Evolutionary conservation across 2,888 invertebrate species (phyloP).

Genomic region (Caenorhabditis sinica): DNA sequence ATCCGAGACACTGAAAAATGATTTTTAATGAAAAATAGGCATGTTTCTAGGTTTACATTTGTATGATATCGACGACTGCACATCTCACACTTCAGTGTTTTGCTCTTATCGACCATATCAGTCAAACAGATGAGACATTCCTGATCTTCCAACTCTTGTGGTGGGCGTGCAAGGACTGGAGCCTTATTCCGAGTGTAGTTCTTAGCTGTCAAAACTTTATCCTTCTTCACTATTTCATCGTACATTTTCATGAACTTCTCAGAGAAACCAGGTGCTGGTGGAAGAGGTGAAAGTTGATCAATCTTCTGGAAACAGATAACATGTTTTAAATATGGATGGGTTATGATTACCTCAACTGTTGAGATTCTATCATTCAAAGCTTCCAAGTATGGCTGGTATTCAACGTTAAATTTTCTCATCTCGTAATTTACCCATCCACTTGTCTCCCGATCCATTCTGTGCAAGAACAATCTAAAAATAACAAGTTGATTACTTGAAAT

Average conservation of each 20-base stretch:
- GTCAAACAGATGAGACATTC: slow-evolving; percentile 16
- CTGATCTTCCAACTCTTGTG: slow-evolving; percentile 2
- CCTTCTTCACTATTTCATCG: not conserved
- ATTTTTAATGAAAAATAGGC: not conserved
- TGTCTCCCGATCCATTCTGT: too few species aligned
- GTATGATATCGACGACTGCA: slow-evolving; percentile 12
- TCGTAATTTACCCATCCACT: not conserved
- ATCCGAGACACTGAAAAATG: not conserved
- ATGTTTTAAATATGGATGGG: not conserved
- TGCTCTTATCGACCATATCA: not conserved
- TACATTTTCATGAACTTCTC: not conserved
- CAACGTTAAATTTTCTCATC: not conserved
- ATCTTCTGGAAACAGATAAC: not conserved
- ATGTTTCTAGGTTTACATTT: not conserved
- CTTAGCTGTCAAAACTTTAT: not conserved
- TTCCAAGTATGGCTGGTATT: not conserved
- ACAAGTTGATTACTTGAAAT: too few species aligned
- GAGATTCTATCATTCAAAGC: not conserved
- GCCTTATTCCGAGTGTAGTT: not conserved
- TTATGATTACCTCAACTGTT: not conserved
- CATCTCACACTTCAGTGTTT: not conserved
- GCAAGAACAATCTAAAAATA: not conserved
- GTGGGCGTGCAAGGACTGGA: not conserved
- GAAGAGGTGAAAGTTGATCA: not conserved
- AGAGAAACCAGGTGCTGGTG: not conserved